A percentile compares a stretch with the other conserved stretches of the same genome.
phyloP scores from a whole-genome alignment of 2,113 vertebrate genomes.

The Carollia perspicillata region DNA sequence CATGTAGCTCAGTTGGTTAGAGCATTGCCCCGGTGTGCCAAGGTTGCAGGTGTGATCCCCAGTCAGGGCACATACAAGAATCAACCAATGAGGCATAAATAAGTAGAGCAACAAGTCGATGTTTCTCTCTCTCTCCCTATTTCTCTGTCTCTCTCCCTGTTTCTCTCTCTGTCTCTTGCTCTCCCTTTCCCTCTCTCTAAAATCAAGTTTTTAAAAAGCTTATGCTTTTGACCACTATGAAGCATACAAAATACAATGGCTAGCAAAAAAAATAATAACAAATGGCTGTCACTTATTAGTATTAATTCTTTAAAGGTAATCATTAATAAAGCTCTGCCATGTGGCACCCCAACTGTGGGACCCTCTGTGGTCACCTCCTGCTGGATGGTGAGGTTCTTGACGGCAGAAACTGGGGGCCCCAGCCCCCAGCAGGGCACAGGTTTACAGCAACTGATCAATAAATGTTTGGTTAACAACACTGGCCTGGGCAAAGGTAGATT shows the following conservation, averaged over 20 bases:
- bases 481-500: too few species aligned
- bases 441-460: not conserved
- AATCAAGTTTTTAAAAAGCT: not conserved
- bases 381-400: not conserved
- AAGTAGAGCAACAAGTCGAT: too few species aligned
- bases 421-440: accelerated
- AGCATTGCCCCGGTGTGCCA: too few species aligned
- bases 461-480: not conserved
- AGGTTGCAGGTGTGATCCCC: too few species aligned
- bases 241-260: not conserved
- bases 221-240: not conserved
- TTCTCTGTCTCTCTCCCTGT: too few species aligned
- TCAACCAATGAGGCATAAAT: too few species aligned
- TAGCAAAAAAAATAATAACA: not conserved
- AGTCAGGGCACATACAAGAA: too few species aligned
- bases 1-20: too few species aligned
- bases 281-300: not conserved
- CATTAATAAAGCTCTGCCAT: not conserved
- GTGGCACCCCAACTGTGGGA: not conserved
- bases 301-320: not conserved
- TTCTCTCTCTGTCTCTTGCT: too few species aligned
- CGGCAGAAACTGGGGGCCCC: not conserved
- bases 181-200: too few species aligned
- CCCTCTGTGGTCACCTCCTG: not conserved
- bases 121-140: too few species aligned